Conservation (phyloP, 2,113 vertebrate genomes). For the Lipophrys pholis region DNA sequence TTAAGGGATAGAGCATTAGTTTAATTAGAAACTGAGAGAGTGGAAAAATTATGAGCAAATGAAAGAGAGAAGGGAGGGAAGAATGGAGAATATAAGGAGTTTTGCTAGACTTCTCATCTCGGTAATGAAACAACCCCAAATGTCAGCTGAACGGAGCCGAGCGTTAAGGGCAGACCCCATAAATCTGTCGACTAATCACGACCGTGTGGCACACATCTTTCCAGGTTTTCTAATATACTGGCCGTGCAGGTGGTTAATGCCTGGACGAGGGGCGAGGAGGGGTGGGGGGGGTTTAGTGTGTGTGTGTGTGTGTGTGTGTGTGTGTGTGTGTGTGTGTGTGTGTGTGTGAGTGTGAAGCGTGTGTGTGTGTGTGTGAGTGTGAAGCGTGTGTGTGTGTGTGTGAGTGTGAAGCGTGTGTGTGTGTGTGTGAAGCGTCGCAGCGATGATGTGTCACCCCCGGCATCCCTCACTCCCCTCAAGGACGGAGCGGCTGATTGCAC, state of each 20-base stretch:
- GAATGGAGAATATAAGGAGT: too few relatives aligned
- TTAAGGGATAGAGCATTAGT: slow-evolving; percentile 23
- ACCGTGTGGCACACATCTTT: not conserved
- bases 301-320: slow-evolving; percentile 17
- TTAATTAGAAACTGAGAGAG: slow-evolving; percentile 42
- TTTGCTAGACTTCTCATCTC: slow-evolving; percentile 4
- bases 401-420: slow-evolving; percentile 8
- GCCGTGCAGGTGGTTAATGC: not conserved
- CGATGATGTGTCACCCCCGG: slow-evolving; percentile 36
- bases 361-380: too few relatives aligned
- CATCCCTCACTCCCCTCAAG: slow-evolving; percentile 61
- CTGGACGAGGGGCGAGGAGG: not conserved
- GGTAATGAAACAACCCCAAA: slow-evolving; percentile 37
- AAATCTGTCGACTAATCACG: not conserved
- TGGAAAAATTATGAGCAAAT: slow-evolving; percentile 3
- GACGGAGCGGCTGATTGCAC: slow-evolving; percentile 53
- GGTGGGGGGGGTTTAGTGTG: not conserved
- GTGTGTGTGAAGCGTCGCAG: slow-evolving; percentile 16
- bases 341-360: too few relatives aligned
- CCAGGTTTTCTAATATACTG: not conserved
- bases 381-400: too few relatives aligned
- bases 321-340: slow-evolving; percentile 14
- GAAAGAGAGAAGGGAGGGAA: not conserved
- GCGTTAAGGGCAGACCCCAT: slow-evolving; percentile 31
- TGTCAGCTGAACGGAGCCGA: slow-evolving; percentile 45